Percentiles rank a stretch among this genome's conserved stretches.
phyloP scores from a whole-genome alignment of 2,888 invertebrate genomes.

The Dimorphilus gyrociliatus region DNA sequence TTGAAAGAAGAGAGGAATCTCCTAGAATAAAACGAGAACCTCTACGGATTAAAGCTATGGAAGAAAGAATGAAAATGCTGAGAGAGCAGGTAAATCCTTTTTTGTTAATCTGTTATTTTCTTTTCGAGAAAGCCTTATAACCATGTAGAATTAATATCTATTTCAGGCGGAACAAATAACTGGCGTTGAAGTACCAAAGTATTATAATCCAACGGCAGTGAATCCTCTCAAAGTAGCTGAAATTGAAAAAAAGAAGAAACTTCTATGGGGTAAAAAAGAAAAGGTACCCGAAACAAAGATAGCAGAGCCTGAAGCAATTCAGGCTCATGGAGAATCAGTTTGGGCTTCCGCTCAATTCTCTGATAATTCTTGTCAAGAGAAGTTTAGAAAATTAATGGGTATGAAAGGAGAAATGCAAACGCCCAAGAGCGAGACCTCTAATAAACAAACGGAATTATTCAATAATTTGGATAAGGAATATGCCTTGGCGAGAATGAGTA shows the following conservation, averaged over 20 bases:
- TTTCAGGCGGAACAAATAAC: slow-evolving; percentile 37
- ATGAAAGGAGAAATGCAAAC: slow-evolving; percentile 6
- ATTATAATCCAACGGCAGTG: slow-evolving; percentile 57
- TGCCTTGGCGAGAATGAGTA: slow-evolving; percentile 81
- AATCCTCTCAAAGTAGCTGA: slow-evolving; percentile 55
- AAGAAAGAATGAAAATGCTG: too few species aligned
- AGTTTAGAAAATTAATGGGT: slow-evolving; percentile 92
- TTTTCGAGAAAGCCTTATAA: too few species aligned
- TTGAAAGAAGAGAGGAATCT: too few species aligned
- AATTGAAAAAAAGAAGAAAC: slow-evolving; percentile 74
- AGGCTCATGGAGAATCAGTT: too few species aligned
- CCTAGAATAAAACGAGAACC: too few species aligned
- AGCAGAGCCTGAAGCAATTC: too few species aligned
- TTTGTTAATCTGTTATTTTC: too few species aligned
- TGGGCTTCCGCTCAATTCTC: too few species aligned
- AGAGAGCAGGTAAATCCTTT: too few species aligned
- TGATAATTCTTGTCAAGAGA: too few species aligned
- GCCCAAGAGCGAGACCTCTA: slow-evolving; percentile 4
- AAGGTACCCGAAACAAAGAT: too few species aligned
- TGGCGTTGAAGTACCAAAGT: slow-evolving; percentile 47
- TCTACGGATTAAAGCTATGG: too few species aligned
- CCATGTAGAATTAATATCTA: background rate
- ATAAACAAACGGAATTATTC: slow-evolving; percentile 55
- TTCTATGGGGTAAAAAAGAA: slow-evolving; percentile 52
- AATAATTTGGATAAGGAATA: slow-evolving; percentile 86